phyloP scores from a whole-genome alignment of 2,888 invertebrate genomes.

The Aquatica leii region DNA sequence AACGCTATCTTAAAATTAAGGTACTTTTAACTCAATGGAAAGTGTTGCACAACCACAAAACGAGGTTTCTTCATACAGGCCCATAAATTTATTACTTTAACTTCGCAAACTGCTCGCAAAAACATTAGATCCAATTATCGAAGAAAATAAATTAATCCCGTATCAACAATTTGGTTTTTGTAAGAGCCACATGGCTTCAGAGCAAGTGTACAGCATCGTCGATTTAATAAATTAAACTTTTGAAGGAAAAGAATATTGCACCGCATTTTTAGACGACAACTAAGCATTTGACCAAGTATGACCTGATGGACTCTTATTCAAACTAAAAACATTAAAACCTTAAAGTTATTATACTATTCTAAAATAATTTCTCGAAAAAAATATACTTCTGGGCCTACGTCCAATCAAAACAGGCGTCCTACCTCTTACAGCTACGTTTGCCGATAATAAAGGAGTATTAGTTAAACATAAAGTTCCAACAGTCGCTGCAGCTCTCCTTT shows the following conservation, averaged over 20 bases:
- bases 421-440: background rate
- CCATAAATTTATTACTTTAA: background rate
- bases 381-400: background rate
- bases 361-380: background rate
- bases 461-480: background rate
- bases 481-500: too few species aligned
- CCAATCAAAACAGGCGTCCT: background rate
- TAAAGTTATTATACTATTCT: background rate
- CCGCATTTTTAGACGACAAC: conserved; percentile 2
- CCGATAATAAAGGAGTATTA: background rate
- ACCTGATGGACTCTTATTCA: background rate
- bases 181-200: background rate
- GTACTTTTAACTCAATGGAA: background rate
- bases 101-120: too few species aligned
- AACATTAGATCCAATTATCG: too few species aligned
- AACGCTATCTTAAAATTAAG: background rate
- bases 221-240: background rate
- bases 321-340: background rate
- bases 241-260: background rate
- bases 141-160: too few species aligned
- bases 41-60: background rate
- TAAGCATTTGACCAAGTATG: background rate
- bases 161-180: conserved; percentile 1
- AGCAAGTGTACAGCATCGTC: background rate
- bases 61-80: background rate